A percentile compares a stretch with the other conserved stretches of the same genome.
These are phyloP conservation scores for Caenorhabditis remanei DNA, from an alignment of 1,140 invertebrate genomes.

Conservation along the genomic window DNA sequence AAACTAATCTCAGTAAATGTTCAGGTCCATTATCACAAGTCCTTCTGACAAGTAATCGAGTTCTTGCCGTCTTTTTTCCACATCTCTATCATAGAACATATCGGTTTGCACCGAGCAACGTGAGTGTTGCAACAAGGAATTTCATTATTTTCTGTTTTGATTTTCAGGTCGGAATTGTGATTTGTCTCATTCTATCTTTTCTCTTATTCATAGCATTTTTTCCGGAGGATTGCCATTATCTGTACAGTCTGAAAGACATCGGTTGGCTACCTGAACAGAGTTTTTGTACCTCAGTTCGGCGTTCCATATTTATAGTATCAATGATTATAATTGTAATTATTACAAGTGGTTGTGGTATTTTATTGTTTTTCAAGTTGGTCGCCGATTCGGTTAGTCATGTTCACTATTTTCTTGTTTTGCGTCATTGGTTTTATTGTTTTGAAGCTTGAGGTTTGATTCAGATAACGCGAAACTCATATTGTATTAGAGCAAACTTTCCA, in stretches of 20 bases:
- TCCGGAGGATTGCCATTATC: slow-evolving; percentile 30
- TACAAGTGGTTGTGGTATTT: slow-evolving; percentile 1
- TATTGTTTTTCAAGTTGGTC: slow-evolving; percentile 15
- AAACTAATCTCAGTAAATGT: neutral
- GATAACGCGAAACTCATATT: too few species aligned
- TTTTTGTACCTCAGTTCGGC: slow-evolving; percentile 21
- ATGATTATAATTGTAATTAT: slow-evolving; percentile 45
- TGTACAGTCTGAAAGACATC: slow-evolving; percentile 34
- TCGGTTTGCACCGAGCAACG: slow-evolving; percentile 24
- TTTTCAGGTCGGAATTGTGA: neutral
- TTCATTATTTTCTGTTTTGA: neutral
- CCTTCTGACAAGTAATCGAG: slow-evolving; percentile 31
- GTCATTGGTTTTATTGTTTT: neutral
- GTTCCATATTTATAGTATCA: slow-evolving; percentile 43
- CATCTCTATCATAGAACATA: slow-evolving; percentile 31
- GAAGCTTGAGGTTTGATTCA: too few species aligned
- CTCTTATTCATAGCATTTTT: slow-evolving; percentile 28
- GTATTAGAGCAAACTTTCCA: too few species aligned
- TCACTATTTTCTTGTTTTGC: neutral
- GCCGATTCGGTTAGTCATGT: slow-evolving; percentile 22
- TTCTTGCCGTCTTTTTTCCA: slow-evolving; percentile 13
- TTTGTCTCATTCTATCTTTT: slow-evolving; percentile 13
- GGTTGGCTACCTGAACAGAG: slow-evolving; percentile 31
- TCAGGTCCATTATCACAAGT: slow-evolving; percentile 46
- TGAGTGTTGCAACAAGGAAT: neutral